Evolutionary conservation across 2,888 invertebrate genomes (phyloP).

Genomic region (Epinotia bilunana): DNA sequence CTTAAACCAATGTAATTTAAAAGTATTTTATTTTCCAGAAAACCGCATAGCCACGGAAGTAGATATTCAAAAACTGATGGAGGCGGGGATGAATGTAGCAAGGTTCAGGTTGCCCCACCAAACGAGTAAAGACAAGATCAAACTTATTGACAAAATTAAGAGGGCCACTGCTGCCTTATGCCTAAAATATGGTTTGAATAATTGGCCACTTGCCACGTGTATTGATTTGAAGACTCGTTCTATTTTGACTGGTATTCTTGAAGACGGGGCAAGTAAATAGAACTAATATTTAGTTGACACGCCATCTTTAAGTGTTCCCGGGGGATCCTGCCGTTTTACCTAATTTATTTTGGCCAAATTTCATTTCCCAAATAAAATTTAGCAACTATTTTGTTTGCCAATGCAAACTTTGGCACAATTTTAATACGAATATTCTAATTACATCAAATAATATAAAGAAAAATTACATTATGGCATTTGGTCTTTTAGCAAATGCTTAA

Average conservation of each 20-base stretch:
- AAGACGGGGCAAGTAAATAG: slow-evolving; percentile 50
- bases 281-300: background rate
- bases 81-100: slow-evolving; percentile 77
- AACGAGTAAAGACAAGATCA: slow-evolving; percentile 60
- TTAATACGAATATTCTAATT: too few species aligned
- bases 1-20: too few species aligned
- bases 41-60: slow-evolving; percentile 51
- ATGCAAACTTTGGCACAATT: too few species aligned
- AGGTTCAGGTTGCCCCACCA: slow-evolving; percentile 63
- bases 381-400: too few species aligned
- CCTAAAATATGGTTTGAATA: slow-evolving; percentile 78
- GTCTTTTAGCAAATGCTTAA: too few species aligned
- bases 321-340: too few species aligned
- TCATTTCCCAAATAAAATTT: too few species aligned
- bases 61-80: slow-evolving; percentile 77
- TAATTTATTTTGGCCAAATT: too few species aligned
- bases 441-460: too few species aligned
- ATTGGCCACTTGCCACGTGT: slow-evolving; percentile 90
- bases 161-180: slow-evolving; percentile 79
- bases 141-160: slow-evolving; percentile 65
- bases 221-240: slow-evolving; percentile 94
- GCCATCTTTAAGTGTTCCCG: background rate
- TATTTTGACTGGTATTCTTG: slow-evolving; percentile 87
- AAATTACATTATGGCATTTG: too few species aligned
- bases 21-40: background rate